Evolutionary conservation across 2,888 invertebrate genomes (phyloP), one percentile per base, ranked within the genome.

Genomic region (Metallyticus violacea): DNA sequence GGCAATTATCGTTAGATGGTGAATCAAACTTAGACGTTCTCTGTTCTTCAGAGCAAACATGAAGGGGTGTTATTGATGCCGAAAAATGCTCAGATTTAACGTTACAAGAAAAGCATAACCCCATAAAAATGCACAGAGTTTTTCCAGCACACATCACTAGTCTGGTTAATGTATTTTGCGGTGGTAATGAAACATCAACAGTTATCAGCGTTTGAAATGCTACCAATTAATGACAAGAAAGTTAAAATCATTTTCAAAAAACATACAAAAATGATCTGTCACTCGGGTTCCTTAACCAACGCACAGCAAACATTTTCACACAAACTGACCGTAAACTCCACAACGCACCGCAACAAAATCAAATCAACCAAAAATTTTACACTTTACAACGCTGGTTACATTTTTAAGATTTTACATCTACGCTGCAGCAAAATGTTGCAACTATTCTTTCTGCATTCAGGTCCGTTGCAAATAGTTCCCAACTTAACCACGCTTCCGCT

Each of bases 31-130:
- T 91, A 91, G 92, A 91, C 91, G 90, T 90, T 91, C 91, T 91
- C 90, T 91, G 91, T 90, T 92, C 92, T 90, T 92, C 92, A 91
- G 92, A 91, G 91, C 93, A 92, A 91, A 92, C 93, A 92, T 93
- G 93, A 91, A 93, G 92, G 90, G 93, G 93, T 89, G 92, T 92
- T 90, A 92, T 92, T 86, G 93, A 92, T 89, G 92, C 92, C 89
- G 93, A 92, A 89, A 93, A 92, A 89, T 92, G 92, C 90, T 93
- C 92, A 90, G 93, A 93, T 91, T 93, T 92, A 91, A 93, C 92
- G 89, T 93, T 94, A 94, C 95, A 95, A 93, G 95, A 95, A 93
- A 94, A 94, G 93, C 95, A 95, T 94, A 95, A 93, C 94, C 95
- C 95, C 95, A 95, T 95, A 95, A 92, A 93, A 93, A 87, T 79